A percentile compares a stretch with the other conserved stretches of the same genome.
phyloP scores from a whole-genome alignment of 1,140 invertebrate genomes.

The Epicauta chinensis region DNA sequence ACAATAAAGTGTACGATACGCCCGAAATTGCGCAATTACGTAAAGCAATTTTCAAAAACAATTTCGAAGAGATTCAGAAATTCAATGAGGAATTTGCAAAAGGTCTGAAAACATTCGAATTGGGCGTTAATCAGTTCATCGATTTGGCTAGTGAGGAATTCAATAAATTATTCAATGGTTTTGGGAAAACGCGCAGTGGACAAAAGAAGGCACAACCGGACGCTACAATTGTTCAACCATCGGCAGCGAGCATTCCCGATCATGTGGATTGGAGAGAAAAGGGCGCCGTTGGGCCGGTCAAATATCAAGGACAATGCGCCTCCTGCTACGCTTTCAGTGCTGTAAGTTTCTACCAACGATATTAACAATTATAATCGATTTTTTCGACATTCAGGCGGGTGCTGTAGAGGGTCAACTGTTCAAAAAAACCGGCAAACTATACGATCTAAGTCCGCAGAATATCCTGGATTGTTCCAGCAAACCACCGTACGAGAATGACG shows the following conservation, averaged over 20 bases:
- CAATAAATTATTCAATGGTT: conserved; percentile 1
- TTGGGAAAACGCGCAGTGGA: background rate
- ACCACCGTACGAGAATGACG: conserved; percentile 5
- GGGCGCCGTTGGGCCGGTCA: conserved; percentile 81
- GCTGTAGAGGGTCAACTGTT: conserved; percentile 23
- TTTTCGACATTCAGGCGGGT: conserved; percentile 21
- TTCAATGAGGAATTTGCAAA: conserved; percentile 16
- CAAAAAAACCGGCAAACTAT: conserved; percentile 2
- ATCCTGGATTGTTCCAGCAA: conserved; percentile 38
- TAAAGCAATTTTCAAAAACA: conserved; percentile 44
- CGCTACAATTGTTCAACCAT: background rate
- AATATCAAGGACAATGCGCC: conserved; percentile 87
- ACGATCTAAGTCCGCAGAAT: conserved; percentile 24
- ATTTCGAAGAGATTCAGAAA: conserved; percentile 16
- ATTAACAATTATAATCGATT: conserved; percentile 1
- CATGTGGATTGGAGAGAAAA: conserved; percentile 74
- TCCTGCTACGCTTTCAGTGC: conserved; percentile 88
- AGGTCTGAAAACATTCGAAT: conserved; percentile 13
- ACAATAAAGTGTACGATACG: conserved; percentile 54
- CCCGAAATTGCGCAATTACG: conserved; percentile 69
- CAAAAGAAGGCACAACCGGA: background rate
- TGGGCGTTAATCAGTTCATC: conserved; percentile 18
- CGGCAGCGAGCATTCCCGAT: background rate
- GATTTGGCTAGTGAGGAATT: conserved; percentile 19
- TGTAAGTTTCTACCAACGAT: conserved; percentile 44